Conservation (phyloP, 2,113 vertebrate genomes). For the Numida meleagris region DNA sequence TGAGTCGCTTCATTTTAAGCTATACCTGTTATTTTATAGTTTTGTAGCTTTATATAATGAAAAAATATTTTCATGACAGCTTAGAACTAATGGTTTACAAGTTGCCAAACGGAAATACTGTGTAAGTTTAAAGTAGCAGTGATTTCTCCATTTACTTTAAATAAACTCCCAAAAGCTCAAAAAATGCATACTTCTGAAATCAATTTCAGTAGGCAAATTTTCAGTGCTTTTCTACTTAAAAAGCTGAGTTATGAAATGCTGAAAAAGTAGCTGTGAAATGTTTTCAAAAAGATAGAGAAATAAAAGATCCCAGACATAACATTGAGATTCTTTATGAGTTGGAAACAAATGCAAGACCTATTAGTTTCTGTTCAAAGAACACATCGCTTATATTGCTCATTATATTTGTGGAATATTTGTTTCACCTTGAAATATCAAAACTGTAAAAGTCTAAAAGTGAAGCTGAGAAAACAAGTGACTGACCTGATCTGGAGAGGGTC, state of each 20-base stretch:
- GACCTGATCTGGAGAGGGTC: slow-evolving; percentile 93
- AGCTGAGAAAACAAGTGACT: slow-evolving; percentile 40
- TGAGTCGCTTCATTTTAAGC: background rate
- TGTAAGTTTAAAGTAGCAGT: background rate
- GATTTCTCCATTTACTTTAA: background rate
- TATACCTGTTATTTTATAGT: background rate
- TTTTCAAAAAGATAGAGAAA: slow-evolving; percentile 38
- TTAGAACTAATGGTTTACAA: background rate
- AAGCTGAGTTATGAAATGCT: background rate
- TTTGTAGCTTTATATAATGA: background rate
- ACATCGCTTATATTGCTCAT: slow-evolving; percentile 58
- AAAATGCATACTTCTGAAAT: slow-evolving; percentile 16
- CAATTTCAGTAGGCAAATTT: background rate
- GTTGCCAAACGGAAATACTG: background rate
- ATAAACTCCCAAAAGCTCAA: background rate
- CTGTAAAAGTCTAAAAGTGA: slow-evolving; percentile 3
- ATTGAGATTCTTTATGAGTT: slow-evolving; percentile 65
- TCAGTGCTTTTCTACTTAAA: slow-evolving; percentile 14
- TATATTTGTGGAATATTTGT: slow-evolving; percentile 64
- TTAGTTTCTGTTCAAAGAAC: slow-evolving; percentile 67
- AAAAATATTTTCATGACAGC: background rate
- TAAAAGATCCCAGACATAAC: slow-evolving; percentile 53
- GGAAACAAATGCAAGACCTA: slow-evolving; percentile 71
- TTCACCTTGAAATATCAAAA: slow-evolving; percentile 62
- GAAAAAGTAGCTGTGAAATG: background rate